These are phyloP conservation scores for Sisyra terminalis DNA, from an alignment of 2,888 invertebrate species.

Conservation along the genomic window DNA sequence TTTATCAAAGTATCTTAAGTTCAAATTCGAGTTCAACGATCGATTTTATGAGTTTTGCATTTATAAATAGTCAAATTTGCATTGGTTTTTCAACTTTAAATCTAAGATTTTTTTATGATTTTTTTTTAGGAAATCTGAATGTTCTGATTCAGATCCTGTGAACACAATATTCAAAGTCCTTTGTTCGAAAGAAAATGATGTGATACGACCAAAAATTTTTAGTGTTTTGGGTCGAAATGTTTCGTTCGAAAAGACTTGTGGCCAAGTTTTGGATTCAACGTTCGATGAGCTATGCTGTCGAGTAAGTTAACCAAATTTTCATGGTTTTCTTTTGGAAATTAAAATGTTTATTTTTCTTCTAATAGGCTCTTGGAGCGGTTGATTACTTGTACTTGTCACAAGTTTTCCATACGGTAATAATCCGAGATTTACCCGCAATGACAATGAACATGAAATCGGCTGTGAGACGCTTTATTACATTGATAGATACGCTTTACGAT, in stretches of 20 bases:
- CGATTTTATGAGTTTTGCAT: slow-evolving; percentile 9
- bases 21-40: slow-evolving; percentile 15
- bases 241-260: slow-evolving; percentile 77
- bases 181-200: slow-evolving; percentile 77
- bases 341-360: slow-evolving; percentile 9
- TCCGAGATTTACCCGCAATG: slow-evolving; percentile 76
- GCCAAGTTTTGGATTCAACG: slow-evolving; percentile 72
- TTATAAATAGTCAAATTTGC: no score
- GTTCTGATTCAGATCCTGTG: slow-evolving; percentile 42
- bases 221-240: slow-evolving; percentile 83
- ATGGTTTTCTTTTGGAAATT: no score
- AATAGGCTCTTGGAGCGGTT: slow-evolving; percentile 78
- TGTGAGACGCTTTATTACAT: slow-evolving; percentile 84
- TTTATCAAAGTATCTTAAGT: slow-evolving; percentile 20
- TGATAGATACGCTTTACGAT: slow-evolving; percentile 95
- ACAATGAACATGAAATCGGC: slow-evolving; percentile 67
- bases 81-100: no score
- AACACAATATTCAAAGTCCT: slow-evolving; percentile 78
- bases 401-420: slow-evolving; percentile 88
- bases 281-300: slow-evolving; percentile 85
- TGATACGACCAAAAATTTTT: slow-evolving; percentile 66
- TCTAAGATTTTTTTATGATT: no score
- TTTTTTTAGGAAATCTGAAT: slow-evolving; percentile 42
- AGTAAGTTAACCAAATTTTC: slow-evolving; percentile 32
- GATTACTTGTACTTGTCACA: slow-evolving; percentile 89